These are phyloP conservation scores for Phyllotreta striolata DNA, from an alignment of 2,888 invertebrate genomes.

Conservation along the genomic window DNA sequence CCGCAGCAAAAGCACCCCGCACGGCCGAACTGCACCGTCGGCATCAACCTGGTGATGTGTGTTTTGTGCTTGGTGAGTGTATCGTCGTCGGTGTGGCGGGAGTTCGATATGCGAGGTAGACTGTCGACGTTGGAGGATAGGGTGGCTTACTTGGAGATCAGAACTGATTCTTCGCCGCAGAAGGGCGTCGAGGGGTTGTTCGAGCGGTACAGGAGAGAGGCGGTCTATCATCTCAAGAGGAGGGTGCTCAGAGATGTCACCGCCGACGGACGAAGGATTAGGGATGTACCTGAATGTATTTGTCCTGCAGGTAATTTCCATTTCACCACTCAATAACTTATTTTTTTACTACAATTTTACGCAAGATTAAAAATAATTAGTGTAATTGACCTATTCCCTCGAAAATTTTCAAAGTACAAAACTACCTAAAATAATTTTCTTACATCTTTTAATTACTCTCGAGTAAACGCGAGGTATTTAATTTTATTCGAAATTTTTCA, in stretches of 20 bases:
- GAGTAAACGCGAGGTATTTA: too few species aligned
- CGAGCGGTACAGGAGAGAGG: slow-evolving; percentile 66
- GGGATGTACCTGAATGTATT: slow-evolving; percentile 72
- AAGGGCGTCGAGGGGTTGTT: slow-evolving; percentile 61
- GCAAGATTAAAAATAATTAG: slow-evolving; percentile 1
- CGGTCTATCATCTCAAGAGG: slow-evolving; percentile 60
- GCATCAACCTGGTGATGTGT: slow-evolving; percentile 66
- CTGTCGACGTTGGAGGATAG: slow-evolving; percentile 67
- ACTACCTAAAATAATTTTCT: too few species aligned
- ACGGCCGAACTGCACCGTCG: slow-evolving; percentile 37
- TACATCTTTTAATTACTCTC: too few species aligned
- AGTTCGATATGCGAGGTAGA: slow-evolving; percentile 65
- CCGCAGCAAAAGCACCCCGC: slow-evolving; percentile 36
- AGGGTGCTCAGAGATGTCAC: slow-evolving; percentile 58
- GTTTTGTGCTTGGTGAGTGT: slow-evolving; percentile 71
- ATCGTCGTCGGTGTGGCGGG: slow-evolving; percentile 68
- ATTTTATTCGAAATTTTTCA: too few species aligned
- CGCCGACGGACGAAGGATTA: slow-evolving; percentile 56
- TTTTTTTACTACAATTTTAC: not conserved
- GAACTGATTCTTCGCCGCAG: slow-evolving; percentile 49
- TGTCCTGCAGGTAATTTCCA: slow-evolving; percentile 73
- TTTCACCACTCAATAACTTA: not conserved
- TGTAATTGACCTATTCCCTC: too few species aligned
- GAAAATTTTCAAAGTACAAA: too few species aligned
- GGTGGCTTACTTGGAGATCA: slow-evolving; percentile 65